Percentiles rank a stretch among this genome's conserved stretches.
phyloP scores from a whole-genome alignment of 2,797 vertebrate genomes.

The Sorex maritimensis region DNA sequence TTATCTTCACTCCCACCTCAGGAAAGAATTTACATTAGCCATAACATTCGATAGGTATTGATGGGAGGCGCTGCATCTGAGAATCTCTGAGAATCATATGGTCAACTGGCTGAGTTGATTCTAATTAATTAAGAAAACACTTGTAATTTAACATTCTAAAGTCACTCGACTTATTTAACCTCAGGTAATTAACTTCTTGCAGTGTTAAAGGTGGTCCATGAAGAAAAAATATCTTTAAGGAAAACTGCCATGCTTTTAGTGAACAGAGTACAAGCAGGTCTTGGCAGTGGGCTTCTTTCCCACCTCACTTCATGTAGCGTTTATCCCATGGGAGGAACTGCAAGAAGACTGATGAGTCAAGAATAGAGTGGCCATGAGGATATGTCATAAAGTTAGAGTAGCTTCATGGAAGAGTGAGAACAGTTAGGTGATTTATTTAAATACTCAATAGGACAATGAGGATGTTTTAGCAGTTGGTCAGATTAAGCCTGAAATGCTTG shows the following conservation, averaged over 20 bases:
- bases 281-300: neutral
- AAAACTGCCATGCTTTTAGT: neutral
- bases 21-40: neutral
- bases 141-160: neutral
- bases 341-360: neutral
- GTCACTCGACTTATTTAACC: neutral
- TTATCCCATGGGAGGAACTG: neutral
- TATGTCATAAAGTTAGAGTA: neutral
- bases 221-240: neutral
- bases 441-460: neutral
- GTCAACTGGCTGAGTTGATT: neutral
- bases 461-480: neutral
- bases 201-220: neutral
- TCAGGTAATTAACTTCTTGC: neutral
- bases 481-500: neutral
- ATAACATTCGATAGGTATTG: neutral
- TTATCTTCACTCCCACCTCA: neutral
- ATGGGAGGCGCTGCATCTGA: neutral
- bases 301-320: neutral
- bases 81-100: too few relatives aligned
- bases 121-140: conserved; percentile 5
- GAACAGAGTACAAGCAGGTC: neutral
- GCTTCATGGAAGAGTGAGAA: neutral
- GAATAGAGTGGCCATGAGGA: neutral
- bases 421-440: neutral